Evolutionary conservation across 2,797 vertebrate genomes (phyloP).

Genomic region (Echiichthys vipera): DNA sequence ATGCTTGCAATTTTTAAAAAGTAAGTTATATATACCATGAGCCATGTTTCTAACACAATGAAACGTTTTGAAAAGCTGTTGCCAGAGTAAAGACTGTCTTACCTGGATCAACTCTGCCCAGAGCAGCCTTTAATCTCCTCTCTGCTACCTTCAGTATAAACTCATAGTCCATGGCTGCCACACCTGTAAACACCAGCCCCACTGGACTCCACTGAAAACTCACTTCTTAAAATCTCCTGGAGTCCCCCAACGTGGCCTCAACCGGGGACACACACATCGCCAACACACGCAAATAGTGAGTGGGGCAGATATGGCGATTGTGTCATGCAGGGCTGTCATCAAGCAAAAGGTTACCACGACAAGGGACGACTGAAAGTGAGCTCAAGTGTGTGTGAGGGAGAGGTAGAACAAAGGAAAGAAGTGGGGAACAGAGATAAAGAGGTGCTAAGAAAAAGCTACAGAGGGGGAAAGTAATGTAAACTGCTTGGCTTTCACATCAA

Average conservation of each 20-base stretch:
- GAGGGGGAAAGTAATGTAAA: neutral
- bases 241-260: slow-evolving; percentile 25
- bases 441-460: slow-evolving; percentile 16
- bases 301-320: slow-evolving; percentile 53
- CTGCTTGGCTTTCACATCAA: neutral
- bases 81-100: slow-evolving; percentile 23
- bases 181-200: slow-evolving; percentile 17
- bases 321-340: slow-evolving; percentile 69
- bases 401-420: slow-evolving; percentile 16
- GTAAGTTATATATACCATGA: too few species aligned
- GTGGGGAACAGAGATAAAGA: slow-evolving; percentile 39
- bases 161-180: slow-evolving; percentile 74
- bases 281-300: slow-evolving; percentile 11
- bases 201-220: neutral
- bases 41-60: too few species aligned
- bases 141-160: slow-evolving; percentile 72
- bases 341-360: slow-evolving; percentile 60
- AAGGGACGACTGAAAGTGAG: slow-evolving; percentile 37
- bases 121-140: slow-evolving; percentile 66
- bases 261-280: slow-evolving; percentile 12
- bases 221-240: slow-evolving; percentile 30
- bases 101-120: slow-evolving; percentile 71
- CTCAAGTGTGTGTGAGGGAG: slow-evolving; percentile 64
- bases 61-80: too few species aligned
- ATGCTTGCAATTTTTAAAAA: too few species aligned